Evolutionary conservation across 1,140 invertebrate species (phyloP).

Genomic region (Cecropterus lyciades): DNA sequence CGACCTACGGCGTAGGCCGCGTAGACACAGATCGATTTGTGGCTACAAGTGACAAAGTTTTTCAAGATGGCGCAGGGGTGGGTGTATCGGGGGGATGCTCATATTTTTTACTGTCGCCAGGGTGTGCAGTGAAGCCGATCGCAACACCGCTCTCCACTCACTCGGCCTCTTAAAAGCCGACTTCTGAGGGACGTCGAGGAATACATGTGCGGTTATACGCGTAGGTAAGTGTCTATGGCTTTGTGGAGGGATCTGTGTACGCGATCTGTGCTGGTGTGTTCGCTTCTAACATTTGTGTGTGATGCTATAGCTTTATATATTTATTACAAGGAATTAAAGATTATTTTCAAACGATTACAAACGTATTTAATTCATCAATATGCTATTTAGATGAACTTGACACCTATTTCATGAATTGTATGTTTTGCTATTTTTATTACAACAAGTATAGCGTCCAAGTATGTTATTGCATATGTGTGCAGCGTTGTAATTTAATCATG

Average conservation of each 20-base stretch:
- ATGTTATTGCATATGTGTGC: not conserved
- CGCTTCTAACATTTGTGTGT: conserved; percentile 10
- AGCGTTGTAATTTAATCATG: not conserved
- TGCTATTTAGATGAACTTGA: too few species aligned
- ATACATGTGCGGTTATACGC: conserved; percentile 53
- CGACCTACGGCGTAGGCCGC: conserved; percentile 64
- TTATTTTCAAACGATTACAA: not conserved
- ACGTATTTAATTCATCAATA: not conserved
- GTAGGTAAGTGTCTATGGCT: conserved; percentile 62
- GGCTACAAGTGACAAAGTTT: conserved; percentile 82
- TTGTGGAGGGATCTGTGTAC: conserved; percentile 51
- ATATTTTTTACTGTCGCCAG: conserved; percentile 84
- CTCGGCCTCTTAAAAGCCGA: conserved; percentile 78
- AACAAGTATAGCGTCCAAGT: too few species aligned
- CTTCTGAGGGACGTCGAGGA: conserved; percentile 65
- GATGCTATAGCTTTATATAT: not conserved
- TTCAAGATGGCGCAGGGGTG: conserved; percentile 78
- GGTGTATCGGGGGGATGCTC: conserved; percentile 68
- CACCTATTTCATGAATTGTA: too few species aligned
- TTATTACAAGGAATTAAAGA: not conserved
- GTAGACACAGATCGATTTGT: conserved; percentile 81
- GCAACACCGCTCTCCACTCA: conserved; percentile 80
- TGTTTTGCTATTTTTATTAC: too few species aligned
- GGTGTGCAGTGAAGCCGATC: conserved; percentile 82
- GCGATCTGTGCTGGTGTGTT: conserved; percentile 43